Percentiles rank a stretch among this genome's conserved stretches.
Evolutionary conservation across 1,140 invertebrate genomes (phyloP).

Genomic region (Reticulitermes speratus): DNA sequence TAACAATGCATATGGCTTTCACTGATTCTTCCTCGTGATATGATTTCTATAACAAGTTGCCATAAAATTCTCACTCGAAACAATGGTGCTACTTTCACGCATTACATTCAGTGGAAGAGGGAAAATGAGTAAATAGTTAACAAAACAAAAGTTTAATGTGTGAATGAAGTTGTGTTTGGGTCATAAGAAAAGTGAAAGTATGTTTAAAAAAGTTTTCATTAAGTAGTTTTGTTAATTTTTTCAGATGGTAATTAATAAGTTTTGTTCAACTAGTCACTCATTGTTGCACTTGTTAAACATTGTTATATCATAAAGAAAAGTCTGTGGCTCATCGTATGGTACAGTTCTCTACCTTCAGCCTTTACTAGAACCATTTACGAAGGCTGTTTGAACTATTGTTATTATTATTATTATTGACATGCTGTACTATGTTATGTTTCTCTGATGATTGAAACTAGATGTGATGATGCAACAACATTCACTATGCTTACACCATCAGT

Average conservation of each 20-base stretch:
- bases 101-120: not conserved
- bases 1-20: not conserved
- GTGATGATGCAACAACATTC: not conserved
- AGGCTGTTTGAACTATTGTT: not conserved
- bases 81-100: not conserved
- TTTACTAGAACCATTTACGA: not conserved
- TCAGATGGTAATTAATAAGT: slow-evolving; percentile 3
- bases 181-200: not conserved
- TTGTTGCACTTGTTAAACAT: slow-evolving; percentile 18
- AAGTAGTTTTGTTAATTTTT: not conserved
- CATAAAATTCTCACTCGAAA: not conserved
- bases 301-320: slow-evolving; percentile 8
- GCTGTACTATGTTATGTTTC: slow-evolving; percentile 5
- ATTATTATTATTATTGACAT: not conserved
- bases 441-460: not conserved
- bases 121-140: not conserved
- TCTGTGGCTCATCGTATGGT: not conserved
- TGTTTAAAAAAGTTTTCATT: not conserved
- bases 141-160: slow-evolving; percentile 16
- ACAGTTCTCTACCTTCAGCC: not conserved
- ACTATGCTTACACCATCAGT: not conserved
- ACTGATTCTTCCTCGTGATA: not conserved
- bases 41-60: not conserved
- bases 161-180: not conserved
- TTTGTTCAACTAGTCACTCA: slow-evolving; percentile 15